These are phyloP conservation scores for Charina bottae DNA, from an alignment of 2,113 vertebrate species.

Conservation along the genomic window DNA sequence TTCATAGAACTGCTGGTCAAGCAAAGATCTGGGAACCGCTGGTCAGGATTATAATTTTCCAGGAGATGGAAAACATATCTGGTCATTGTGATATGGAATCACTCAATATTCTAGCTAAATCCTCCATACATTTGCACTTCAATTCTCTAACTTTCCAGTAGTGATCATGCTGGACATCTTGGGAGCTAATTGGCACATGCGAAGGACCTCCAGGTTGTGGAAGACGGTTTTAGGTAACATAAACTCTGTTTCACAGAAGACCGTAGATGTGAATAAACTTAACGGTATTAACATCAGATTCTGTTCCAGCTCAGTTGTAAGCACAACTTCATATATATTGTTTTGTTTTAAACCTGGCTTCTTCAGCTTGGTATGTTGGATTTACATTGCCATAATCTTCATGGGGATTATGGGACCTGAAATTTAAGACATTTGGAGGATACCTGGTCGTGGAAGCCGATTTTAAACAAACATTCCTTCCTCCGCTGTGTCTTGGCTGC, in stretches of 20 bases:
- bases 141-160: not conserved
- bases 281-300: not conserved
- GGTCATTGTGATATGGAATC: not conserved
- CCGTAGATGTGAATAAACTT: not conserved
- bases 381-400: not conserved
- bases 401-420: not conserved
- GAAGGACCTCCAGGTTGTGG: not conserved
- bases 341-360: not conserved
- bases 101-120: not conserved
- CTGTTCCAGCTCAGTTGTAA: not conserved
- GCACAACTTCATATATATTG: not conserved
- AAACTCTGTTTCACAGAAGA: not conserved
- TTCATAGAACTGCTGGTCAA: not conserved
- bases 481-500: not conserved
- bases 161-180: not conserved
- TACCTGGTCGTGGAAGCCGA: not conserved
- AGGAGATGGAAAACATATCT: not conserved
- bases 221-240: not conserved
- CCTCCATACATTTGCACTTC: not conserved
- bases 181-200: not conserved
- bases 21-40: not conserved
- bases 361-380: not conserved
- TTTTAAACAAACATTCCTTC: not conserved
- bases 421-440: not conserved
- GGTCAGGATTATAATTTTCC: not conserved